Base-by-base conservation (phyloP, 1,140 invertebrate species). In the Berghia stephanieae region DNA sequence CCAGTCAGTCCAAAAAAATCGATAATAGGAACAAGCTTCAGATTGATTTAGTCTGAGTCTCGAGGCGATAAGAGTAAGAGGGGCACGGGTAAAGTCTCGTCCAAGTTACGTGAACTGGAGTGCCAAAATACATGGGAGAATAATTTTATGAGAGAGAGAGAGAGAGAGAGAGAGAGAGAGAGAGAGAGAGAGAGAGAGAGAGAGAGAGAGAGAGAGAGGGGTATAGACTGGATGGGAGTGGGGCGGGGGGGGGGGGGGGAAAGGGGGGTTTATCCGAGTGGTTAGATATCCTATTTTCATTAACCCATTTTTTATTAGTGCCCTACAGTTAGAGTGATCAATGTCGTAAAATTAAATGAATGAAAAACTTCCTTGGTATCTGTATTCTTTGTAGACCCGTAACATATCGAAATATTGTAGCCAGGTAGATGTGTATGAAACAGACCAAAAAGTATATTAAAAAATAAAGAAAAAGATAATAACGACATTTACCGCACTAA, bases 151-250 rank as follows among this genome's bases (percentile, higher is more conserved):
- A 36, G 66, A 36, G 16, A 68, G 66, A 34, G 66, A 8, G 6
- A 60, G 55, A 60, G 55, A 8, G 55, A 6, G n/a, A 60, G 55
- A 60, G 55, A 60, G 55, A 60, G 55, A 8, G 55, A 60, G 55
- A 60, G n/a, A 10, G n/a, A 24, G 55, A 8, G n/a, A 5, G 6
- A 5, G n/a, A 24, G n/a, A 60, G 55, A 60, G 55, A 60, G 55
- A 8, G 55, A 60, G 55, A 60, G 6, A 60, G 6, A 60, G 21
- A 5, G 6, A 60, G 6, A 10, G 55, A 60, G 55, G 6, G n/a
- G 31, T 21, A 60, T 4, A 60, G 55, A 60, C n/a, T 10, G 55
- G 5, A 31, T 24, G 55, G 31, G 55, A 60, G 55, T 24, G 55
- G 31, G 55, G n/a, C n/a, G n/a, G 55, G 31, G 55, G 31, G 31